Base-by-base conservation (phyloP, 1,140 invertebrate species). In the Orius laevigatus region DNA sequence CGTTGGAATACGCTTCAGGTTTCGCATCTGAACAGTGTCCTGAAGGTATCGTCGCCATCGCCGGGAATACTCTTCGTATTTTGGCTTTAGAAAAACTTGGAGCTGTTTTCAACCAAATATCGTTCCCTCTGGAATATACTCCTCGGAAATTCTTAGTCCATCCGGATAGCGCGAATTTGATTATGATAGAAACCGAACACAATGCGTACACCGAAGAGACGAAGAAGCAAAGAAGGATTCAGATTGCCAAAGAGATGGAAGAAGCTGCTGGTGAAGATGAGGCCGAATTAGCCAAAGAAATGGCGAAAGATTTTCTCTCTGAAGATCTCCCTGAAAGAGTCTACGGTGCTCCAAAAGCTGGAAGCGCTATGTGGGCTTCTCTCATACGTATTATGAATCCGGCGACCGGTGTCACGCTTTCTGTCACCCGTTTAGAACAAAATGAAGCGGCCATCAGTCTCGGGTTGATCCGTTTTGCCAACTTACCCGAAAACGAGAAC, bases 11-110 rank as follows among this genome's bases (percentile, higher is more conserved):
- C 70, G 95, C 96, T 1, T 93, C 92, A 0, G 92, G 93, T 9
- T 99, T 98, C 63, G 90, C 90, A 49, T 96, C 91, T 50, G 94
- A 98, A 66, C 95, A 99, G 65, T 99, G 95, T 73, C 90, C 92
- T 1, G 96, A 99, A 67, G 96, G 94, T 55, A 95, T 99, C 55
- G 96, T 99, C 5, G 95, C 96, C 0, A 98, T 99, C 64, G 95
- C 93, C 0, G 88, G 88, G 1, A 98, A 98, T 59, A 98, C 94
- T 0, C 68, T 99, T 19, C 75, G 92, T 54, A 99, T 99, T 74
- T 76, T 99, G 60, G 93, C 95, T 0, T 67, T 99, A 11, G 96
- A 99, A 65, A 99, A 99, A 66, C 67, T 99, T 0, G 96, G 96
- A 0, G 93, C 91, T 0, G 91, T 98, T 3, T 99, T 99, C 60